Conservation (phyloP, 1,140 invertebrate species). For the Globodera rostochiensis region DNA sequence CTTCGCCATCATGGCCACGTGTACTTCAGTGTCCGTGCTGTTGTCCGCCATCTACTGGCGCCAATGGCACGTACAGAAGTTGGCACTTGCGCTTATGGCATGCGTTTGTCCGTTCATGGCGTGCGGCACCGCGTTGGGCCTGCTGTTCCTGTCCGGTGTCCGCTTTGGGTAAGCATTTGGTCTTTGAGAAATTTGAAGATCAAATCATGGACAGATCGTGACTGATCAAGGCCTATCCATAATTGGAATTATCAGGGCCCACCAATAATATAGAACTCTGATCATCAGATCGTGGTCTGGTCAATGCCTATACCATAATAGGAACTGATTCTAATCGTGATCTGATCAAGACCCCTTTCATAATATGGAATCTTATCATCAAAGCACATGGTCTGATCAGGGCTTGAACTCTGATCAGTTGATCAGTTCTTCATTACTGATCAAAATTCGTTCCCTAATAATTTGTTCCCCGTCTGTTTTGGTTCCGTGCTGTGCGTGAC, state of each 20-base stretch:
- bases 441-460: too few species aligned
- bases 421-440: too few species aligned
- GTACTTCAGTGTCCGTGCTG: constrained; percentile 46
- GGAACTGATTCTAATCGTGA: too few species aligned
- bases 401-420: too few species aligned
- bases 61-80: constrained; percentile 47
- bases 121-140: constrained; percentile 55
- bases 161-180: constrained; percentile 21
- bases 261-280: too few species aligned
- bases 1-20: constrained; percentile 54
- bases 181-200: background rate
- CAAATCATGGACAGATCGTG: background rate
- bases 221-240: too few species aligned
- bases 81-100: constrained; percentile 47
- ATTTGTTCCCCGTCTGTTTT: background rate
- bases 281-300: too few species aligned
- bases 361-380: too few species aligned
- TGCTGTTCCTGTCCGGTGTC: constrained; percentile 53
- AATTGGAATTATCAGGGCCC: too few species aligned
- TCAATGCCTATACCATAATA: too few species aligned
- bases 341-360: too few species aligned
- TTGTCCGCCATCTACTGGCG: constrained; percentile 51
- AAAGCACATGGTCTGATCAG: too few species aligned
- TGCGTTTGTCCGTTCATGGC: constrained; percentile 59
- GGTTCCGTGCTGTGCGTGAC: constrained; percentile 61